phyloP scores from a whole-genome alignment of 2,113 vertebrate genomes.

The zebrafish (Danio rerio) region DNA sequence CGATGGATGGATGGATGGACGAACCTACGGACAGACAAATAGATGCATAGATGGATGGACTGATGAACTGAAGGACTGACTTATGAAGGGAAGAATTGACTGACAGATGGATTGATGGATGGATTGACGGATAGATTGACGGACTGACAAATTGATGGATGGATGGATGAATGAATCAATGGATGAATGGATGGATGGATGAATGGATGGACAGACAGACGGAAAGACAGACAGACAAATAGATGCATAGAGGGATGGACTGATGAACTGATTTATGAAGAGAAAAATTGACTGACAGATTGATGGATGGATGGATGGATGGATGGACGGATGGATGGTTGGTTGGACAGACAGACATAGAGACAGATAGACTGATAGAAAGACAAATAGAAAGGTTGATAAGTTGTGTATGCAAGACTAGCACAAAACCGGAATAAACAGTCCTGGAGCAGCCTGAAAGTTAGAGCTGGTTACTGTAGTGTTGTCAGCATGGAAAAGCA shows the following conservation, averaged over 20 bases:
- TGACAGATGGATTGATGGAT: neutral
- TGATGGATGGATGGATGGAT: too few relatives aligned
- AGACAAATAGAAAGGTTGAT: neutral
- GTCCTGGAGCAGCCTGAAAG: neutral
- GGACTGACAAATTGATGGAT: neutral
- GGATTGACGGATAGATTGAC: neutral
- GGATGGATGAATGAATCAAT: neutral
- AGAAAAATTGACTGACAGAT: too few relatives aligned
- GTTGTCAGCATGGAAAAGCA: neutral
- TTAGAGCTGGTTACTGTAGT: neutral
- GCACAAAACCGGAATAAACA: slow-evolving; percentile 3
- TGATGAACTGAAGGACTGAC: neutral
- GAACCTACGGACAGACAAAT: neutral
- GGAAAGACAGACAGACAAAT: neutral
- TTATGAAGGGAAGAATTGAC: neutral
- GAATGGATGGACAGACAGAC: rapidly evolving
- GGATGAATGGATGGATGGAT: neutral
- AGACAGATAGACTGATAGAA: neutral
- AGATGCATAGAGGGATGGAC: neutral
- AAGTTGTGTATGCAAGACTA: neutral
- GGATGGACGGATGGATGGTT: too few relatives aligned
- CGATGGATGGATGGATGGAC: neutral
- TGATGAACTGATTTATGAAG: too few relatives aligned
- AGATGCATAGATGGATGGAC: neutral
- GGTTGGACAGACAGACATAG: too few relatives aligned